Evolutionary conservation across 1,140 invertebrate species (phyloP).

Genomic region (Atta colombica): DNA sequence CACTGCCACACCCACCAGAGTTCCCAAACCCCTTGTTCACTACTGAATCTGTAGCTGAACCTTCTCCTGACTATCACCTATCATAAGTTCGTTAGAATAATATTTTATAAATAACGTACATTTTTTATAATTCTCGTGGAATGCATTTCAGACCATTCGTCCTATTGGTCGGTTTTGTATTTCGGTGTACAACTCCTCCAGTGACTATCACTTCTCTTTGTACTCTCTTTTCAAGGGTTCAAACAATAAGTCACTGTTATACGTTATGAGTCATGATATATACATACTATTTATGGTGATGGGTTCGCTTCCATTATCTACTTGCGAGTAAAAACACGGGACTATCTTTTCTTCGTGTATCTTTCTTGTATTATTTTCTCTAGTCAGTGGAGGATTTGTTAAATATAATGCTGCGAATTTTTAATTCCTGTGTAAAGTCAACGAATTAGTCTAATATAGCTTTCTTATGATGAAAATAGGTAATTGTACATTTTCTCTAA

Average conservation of each 20-base stretch:
- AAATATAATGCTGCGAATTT: slow-evolving; percentile 81
- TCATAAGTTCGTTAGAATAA: slow-evolving; percentile 82
- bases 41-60: slow-evolving; percentile 92
- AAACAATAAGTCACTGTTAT: slow-evolving; percentile 56
- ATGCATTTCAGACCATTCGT: slow-evolving; percentile 81
- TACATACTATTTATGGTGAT: slow-evolving; percentile 83
- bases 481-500: slow-evolving; percentile 87
- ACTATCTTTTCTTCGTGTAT: slow-evolving; percentile 65
- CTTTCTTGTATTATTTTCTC: slow-evolving; percentile 79
- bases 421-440: slow-evolving; percentile 85
- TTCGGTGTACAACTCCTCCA: slow-evolving; percentile 85
- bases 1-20: slow-evolving; percentile 96
- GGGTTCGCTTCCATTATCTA: slow-evolving; percentile 83
- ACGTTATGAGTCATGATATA: slow-evolving; percentile 55
- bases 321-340: slow-evolving; percentile 72
- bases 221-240: slow-evolving; percentile 76
- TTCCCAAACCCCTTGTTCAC: slow-evolving; percentile 98
- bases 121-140: slow-evolving; percentile 76
- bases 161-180: slow-evolving; percentile 82
- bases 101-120: slow-evolving; percentile 82
- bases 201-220: slow-evolving; percentile 79
- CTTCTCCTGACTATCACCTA: slow-evolving; percentile 92
- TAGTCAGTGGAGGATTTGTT: slow-evolving; percentile 86
- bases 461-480: slow-evolving; percentile 83
- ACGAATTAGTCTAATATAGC: slow-evolving; percentile 85